Evolutionary conservation across 2,888 invertebrate genomes (phyloP).

Genomic region (Netelia melanura): DNA sequence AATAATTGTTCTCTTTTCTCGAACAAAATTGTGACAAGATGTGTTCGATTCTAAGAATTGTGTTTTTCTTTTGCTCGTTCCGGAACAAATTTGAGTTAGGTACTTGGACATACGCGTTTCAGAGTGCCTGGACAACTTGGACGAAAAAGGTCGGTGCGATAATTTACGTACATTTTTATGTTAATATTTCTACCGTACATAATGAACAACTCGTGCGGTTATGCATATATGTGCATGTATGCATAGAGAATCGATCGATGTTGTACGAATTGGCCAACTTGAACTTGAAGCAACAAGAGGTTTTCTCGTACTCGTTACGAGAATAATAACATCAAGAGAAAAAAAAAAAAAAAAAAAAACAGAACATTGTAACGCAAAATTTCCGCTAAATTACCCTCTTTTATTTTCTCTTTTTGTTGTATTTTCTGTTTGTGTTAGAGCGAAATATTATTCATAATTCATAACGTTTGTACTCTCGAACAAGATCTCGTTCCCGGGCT

Average conservation of each 20-base stretch:
- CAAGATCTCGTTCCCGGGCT: background rate
- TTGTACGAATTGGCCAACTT: background rate
- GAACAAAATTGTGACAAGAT: too few species aligned
- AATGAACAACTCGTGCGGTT: background rate
- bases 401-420: background rate
- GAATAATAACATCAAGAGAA: background rate
- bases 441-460: conserved; percentile 23
- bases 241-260: background rate
- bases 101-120: background rate
- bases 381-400: background rate
- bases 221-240: background rate
- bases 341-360: too few species aligned
- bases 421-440: background rate
- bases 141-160: background rate
- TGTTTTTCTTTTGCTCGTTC: too few species aligned
- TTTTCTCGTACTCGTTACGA: background rate
- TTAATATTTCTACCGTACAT: background rate
- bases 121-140: background rate
- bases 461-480: background rate
- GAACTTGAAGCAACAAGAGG: background rate
- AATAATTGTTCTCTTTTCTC: too few species aligned
- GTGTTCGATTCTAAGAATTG: too few species aligned
- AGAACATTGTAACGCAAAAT: background rate
- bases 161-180: background rate
- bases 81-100: background rate